Evolutionary conservation across 2,113 vertebrate species (phyloP).

Genomic region (Amphiprion percula): DNA sequence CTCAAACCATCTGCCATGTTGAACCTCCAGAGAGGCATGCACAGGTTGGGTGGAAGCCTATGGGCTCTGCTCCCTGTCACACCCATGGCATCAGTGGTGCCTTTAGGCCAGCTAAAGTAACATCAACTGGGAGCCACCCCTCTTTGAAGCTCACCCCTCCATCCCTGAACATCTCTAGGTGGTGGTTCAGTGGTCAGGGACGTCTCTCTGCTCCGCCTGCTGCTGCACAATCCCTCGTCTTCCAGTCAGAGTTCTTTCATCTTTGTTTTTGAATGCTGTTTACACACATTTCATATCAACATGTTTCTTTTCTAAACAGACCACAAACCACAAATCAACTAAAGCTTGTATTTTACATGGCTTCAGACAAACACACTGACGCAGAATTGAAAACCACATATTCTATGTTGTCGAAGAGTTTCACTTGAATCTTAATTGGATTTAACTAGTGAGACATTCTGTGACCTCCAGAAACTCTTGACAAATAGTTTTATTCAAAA

Average conservation of each 20-base stretch:
- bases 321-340: slow-evolving; percentile 21
- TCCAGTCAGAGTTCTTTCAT: slow-evolving; percentile 43
- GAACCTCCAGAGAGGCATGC: background rate
- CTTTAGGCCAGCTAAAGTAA: slow-evolving; percentile 13
- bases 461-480: too few species aligned
- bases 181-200: slow-evolving; percentile 27
- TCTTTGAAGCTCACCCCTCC: slow-evolving; percentile 46
- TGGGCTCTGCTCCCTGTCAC: background rate
- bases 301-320: slow-evolving; percentile 32
- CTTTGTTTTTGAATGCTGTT: slow-evolving; percentile 47
- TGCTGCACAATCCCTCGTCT: slow-evolving; percentile 27
- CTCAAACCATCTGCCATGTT: slow-evolving; percentile 19
- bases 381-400: background rate
- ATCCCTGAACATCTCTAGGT: slow-evolving; percentile 36
- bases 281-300: slow-evolving; percentile 35
- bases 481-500: too few species aligned
- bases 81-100: background rate
- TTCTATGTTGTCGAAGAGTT: background rate
- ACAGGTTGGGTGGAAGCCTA: background rate
- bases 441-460: too few species aligned
- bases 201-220: slow-evolving; percentile 28
- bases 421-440: background rate
- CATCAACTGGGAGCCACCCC: slow-evolving; percentile 6
- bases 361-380: slow-evolving; percentile 3
- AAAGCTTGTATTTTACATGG: slow-evolving; percentile 1